A percentile compares a stretch with the other conserved stretches of the same genome.
These are phyloP conservation scores for Sussaba pulchella DNA, from an alignment of 2,888 invertebrate genomes.

Conservation along the genomic window DNA sequence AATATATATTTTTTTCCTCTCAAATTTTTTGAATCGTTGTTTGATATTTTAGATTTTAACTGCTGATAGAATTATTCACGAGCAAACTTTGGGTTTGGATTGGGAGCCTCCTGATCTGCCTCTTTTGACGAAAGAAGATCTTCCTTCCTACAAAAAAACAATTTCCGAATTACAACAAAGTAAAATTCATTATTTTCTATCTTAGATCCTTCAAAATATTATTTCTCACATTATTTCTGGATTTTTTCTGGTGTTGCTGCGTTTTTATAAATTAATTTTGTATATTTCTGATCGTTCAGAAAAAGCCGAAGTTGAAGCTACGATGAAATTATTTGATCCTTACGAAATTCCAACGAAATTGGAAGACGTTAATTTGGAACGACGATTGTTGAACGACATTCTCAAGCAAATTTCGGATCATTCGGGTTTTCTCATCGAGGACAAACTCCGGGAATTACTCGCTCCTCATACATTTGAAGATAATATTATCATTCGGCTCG, in stretches of 20 bases:
- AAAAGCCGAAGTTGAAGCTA: conserved; percentile 71
- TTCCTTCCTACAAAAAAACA: conserved; percentile 84
- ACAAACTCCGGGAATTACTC: conserved; percentile 88
- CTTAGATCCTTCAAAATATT: not conserved
- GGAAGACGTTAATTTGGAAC: conserved; percentile 76
- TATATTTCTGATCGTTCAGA: conserved; percentile 66
- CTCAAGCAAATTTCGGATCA: conserved; percentile 89
- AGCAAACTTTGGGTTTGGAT: conserved; percentile 87
- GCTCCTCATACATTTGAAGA: conserved; percentile 88
- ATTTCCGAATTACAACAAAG: conserved; percentile 73
- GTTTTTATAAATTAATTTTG: conserved; percentile 14
- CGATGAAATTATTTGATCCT: conserved; percentile 68
- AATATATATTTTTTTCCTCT: conserved; percentile 8
- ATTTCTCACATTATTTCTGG: no score
- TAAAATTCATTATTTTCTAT: conserved; percentile 60
- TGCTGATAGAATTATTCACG: conserved; percentile 87
- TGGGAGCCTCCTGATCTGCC: conserved; percentile 85
- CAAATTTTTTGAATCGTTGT: no score
- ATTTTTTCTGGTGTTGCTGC: no score
- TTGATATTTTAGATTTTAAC: conserved; percentile 83
- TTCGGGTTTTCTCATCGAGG: conserved; percentile 91
- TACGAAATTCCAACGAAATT: conserved; percentile 68
- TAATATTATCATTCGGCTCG: conserved; percentile 89
- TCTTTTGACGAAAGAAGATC: conserved; percentile 83
- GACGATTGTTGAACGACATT: conserved; percentile 86